Percentiles rank a stretch among this genome's conserved stretches.
phyloP scores from a whole-genome alignment of 92 coral and sea anemone genomes.

The Epizoanthus ramosus region DNA sequence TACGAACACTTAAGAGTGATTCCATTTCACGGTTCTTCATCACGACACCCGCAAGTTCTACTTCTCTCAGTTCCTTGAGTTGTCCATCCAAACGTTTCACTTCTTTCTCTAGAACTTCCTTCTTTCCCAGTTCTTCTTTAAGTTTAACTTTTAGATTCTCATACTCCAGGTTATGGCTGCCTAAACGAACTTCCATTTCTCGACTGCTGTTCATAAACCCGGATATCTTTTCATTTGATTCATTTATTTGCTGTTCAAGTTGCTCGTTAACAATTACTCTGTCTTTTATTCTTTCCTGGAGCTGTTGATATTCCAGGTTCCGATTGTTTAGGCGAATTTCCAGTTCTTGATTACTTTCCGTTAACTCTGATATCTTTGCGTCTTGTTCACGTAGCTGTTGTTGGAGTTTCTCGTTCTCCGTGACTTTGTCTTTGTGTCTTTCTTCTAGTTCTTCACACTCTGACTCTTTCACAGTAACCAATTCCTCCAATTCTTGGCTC shows the following conservation, averaged over 20 bases:
- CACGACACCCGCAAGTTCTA: constrained; percentile 45
- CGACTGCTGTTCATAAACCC: constrained; percentile 9
- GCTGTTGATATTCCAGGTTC: constrained; percentile 54
- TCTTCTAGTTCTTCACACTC: constrained; percentile 69
- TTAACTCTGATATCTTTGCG: constrained; percentile 55
- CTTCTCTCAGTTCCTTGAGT: constrained; percentile 74
- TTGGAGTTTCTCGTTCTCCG: constrained; percentile 53
- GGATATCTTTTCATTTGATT: constrained; percentile 44
- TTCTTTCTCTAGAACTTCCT: constrained; percentile 7
- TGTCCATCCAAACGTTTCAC: constrained; percentile 73
- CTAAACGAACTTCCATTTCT: constrained; percentile 61
- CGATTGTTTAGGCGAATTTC: constrained; percentile 56
- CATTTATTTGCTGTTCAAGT: constrained; percentile 46
- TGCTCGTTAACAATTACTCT: constrained; percentile 32
- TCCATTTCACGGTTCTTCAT: constrained; percentile 38
- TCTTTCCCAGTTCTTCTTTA: constrained; percentile 6
- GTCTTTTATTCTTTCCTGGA: constrained; percentile 41
- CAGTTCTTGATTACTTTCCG: constrained; percentile 50
- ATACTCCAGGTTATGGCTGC: constrained; percentile 57
- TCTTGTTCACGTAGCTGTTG: constrained; percentile 53
- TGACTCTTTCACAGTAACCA: constrained; percentile 72
- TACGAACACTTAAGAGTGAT: constrained; percentile 55
- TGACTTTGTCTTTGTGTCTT: constrained; percentile 55
- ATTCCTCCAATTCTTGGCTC: constrained; percentile 70
- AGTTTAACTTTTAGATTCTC: constrained; percentile 76